Base-by-base conservation (phyloP, 2,888 invertebrate genomes). In the Syrista parreyssii region DNA sequence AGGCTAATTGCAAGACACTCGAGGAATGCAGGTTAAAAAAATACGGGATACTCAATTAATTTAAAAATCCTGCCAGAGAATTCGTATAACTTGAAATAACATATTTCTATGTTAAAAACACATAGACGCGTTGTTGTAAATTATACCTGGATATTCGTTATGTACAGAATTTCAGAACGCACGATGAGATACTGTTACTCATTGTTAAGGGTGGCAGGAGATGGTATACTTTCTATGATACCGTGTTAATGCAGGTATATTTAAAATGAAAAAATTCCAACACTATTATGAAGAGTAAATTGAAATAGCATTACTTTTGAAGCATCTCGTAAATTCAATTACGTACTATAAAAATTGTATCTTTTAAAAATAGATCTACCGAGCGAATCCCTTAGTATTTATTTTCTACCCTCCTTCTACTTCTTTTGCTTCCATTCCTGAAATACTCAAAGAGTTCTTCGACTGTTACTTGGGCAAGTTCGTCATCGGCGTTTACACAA, bases 401-500 rank as follows among this genome's bases (percentile, higher is more conserved):
- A 15, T 23, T 55, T 55, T 55, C 55, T 55, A 55, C 55, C 9
- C 55, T 55, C 23, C 23, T 23, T 23, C 23, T 55, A 23, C 55
- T 55, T 15, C 55, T 55, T 23, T 55, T 55, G 23, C 55, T 23
- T 55, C 55, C 23, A 9, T 55, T 55, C 55, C 23, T 55, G 9
- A 9, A 55, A 55, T 23, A 55, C 55, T 55, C 55, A 55, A 55
- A 9, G 9, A 55, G 23, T 82, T 83, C 79, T 82, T 80, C 78
- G 79, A 82, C 83, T 79, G 82, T 83, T 82, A 79, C 78, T 79
- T 76, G 83, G 76, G 76, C 82, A 78, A 77, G 68, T 76, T 68
- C 75, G 80, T 80, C 80, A 79, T 80, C 68, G 35, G n/a, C 33
- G 0, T 71, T 71, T 30, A 30, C 33, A 33, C 3, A 15, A 71